These are phyloP conservation scores for Fragum fragum DNA, from an alignment of 2,888 invertebrate species.

Conservation along the genomic window DNA sequence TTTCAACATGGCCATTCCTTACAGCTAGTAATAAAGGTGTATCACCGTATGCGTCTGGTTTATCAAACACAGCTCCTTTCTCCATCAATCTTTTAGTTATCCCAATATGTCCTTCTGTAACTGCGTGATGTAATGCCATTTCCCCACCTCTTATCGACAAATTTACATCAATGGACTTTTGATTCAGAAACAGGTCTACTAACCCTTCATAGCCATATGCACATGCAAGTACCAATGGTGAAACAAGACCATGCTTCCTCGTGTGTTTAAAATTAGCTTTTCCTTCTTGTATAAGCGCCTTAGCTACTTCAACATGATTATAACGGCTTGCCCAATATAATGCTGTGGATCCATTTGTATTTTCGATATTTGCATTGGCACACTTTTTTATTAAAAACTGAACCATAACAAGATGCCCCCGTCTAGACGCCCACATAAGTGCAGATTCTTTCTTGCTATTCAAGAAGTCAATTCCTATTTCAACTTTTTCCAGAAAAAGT, in stretches of 20 bases:
- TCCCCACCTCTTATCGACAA: slow-evolving; percentile 77
- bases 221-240: slow-evolving; percentile 82
- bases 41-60: slow-evolving; percentile 79
- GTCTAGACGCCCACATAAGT: slow-evolving; percentile 82
- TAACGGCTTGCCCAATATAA: slow-evolving; percentile 85
- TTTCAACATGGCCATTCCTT: slow-evolving; percentile 72
- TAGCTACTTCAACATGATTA: slow-evolving; percentile 75
- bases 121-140: slow-evolving; percentile 85
- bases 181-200: slow-evolving; percentile 49
- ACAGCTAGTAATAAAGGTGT: slow-evolving; percentile 82
- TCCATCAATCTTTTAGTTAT: slow-evolving; percentile 77
- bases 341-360: slow-evolving; percentile 84
- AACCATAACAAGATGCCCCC: slow-evolving; percentile 73
- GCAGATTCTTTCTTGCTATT: slow-evolving; percentile 83
- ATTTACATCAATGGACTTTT: slow-evolving; percentile 78
- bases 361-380: slow-evolving; percentile 76
- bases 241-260: slow-evolving; percentile 81
- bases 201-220: slow-evolving; percentile 79
- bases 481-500: slow-evolving; percentile 67
- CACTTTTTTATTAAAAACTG: slow-evolving; percentile 59
- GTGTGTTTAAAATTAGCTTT: slow-evolving; percentile 77
- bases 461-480: slow-evolving; percentile 71
- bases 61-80: slow-evolving; percentile 80
- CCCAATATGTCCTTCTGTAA: slow-evolving; percentile 81
- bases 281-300: slow-evolving; percentile 75